Evolutionary conservation across 2,797 vertebrate genomes (phyloP), one percentile per base, ranked within the genome.

Genomic region (Selene dorsalis): DNA sequence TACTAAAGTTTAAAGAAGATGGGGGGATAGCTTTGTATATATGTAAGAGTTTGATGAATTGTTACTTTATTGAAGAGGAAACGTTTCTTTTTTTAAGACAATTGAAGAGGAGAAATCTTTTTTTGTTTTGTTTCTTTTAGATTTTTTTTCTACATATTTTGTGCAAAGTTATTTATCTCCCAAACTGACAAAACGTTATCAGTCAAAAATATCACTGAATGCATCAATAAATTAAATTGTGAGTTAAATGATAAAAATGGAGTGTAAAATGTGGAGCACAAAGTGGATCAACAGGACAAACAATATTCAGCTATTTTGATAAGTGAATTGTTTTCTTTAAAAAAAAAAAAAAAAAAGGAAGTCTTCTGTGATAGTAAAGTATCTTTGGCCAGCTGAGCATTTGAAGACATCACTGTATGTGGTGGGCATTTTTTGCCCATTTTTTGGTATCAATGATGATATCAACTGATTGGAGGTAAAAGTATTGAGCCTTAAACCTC

Each of bases 41-140:
- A 38, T 60, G 69, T 87, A 43, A 65, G 68, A 69, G 39, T 79
- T 64, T 56, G 60, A 70, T 45, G 61, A 75, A 75, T 73, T 62
- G 52, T 82, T 52, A 10, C 3, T 75, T 7, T 77, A 70, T 73
- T 24, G 47, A 74, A 50, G 20, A 73, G 14, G 32, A 72, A 61
- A 59, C 66, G 56, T 47, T 16, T 13, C 14, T 43, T 43, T 43
- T 43, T 43, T 43, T 14, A 45, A 45, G 43, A 45, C 43, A 45
- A 18, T 18, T 17, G 18, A 17, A 8, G 45, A 48, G 17, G 1
- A 35, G 7, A 35, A 35, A 6, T 45, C 20, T 20, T 47, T 30
- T 2, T 67, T 67, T 64, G n/a, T 35, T 45, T 53, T 43, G n/a
- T 35, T 45, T 45, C 2, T 9, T 52, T 43, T 28, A 60, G 10